These are phyloP conservation scores for Epistrophe grossulariae DNA, from an alignment of 2,888 invertebrate species.

Conservation along the genomic window DNA sequence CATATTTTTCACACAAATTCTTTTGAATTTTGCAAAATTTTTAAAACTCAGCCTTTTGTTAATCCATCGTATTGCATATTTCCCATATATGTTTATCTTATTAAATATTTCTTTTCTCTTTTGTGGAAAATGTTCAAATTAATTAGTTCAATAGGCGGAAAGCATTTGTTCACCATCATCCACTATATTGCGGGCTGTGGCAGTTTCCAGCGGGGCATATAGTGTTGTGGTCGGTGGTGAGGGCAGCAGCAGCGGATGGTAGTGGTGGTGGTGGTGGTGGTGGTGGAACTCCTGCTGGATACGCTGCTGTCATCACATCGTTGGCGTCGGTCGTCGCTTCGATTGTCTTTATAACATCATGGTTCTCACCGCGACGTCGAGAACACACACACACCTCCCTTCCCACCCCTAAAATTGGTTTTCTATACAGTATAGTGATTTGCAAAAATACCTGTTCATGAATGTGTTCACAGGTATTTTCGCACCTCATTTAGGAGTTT, in stretches of 20 bases:
- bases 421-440: conserved; percentile 43
- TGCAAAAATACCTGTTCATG: conserved; percentile 69
- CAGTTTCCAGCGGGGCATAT: not conserved
- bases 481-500: conserved; percentile 71
- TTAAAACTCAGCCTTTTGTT: not conserved
- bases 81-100: conserved; percentile 21
- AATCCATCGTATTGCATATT: conserved; percentile 3
- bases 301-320: conserved; percentile 51
- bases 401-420: conserved; percentile 13
- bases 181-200: conserved; percentile 42
- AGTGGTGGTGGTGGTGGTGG: not conserved
- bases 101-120: conserved; percentile 18
- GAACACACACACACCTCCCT: not conserved
- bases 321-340: not conserved
- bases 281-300: conserved; percentile 24
- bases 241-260: not conserved
- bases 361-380: not conserved
- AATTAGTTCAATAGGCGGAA: conserved; percentile 70
- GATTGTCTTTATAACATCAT: no score
- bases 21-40: not conserved
- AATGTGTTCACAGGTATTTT: conserved; percentile 73
- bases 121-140: conserved; percentile 50
- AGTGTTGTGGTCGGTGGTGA: not conserved
- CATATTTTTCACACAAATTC: not conserved
- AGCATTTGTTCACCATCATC: conserved; percentile 64